Percentiles rank a stretch among this genome's conserved stretches.
Conservation (phyloP, 2,888 invertebrate species). For the Pandemis cinnamomeana region DNA sequence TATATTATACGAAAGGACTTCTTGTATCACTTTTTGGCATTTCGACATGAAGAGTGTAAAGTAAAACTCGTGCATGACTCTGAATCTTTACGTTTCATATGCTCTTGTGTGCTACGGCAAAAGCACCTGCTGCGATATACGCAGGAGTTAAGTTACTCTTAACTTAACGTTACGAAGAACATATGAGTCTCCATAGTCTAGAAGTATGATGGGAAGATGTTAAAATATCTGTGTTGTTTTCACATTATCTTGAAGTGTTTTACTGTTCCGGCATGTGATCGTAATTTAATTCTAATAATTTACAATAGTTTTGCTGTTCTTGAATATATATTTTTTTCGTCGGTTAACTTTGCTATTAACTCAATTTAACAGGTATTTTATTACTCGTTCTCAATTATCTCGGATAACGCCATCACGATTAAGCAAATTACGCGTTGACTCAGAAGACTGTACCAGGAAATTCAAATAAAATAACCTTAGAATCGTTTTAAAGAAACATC, state of each 20-base stretch:
- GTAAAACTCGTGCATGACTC: too few species aligned
- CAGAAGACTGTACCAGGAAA: constrained; percentile 26
- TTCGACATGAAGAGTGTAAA: too few species aligned
- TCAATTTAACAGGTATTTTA: constrained; percentile 1
- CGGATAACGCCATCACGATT: constrained; percentile 19
- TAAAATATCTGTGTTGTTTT: not conserved
- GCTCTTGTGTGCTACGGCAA: too few species aligned
- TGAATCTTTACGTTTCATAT: too few species aligned
- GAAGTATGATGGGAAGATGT: not conserved
- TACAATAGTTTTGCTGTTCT: constrained; percentile 6
- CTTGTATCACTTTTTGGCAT: too few species aligned
- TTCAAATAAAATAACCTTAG: constrained; percentile 10
- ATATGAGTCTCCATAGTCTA: too few species aligned
- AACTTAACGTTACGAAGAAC: too few species aligned
- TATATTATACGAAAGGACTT: too few species aligned
- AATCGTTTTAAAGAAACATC: not conserved
- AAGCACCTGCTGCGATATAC: too few species aligned
- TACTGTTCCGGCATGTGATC: not conserved
- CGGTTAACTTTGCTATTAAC: not conserved
- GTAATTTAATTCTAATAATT: constrained; percentile 19
- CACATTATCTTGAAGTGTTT: not conserved
- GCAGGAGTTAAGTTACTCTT: too few species aligned
- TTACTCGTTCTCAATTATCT: constrained; percentile 22
- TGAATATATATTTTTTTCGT: constrained; percentile 6
- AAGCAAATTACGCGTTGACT: constrained; percentile 11